Percentiles rank a stretch among this genome's conserved stretches.
These are phyloP conservation scores for Tylochromis polylepis DNA, from an alignment of 2,113 vertebrate genomes.

Conservation along the genomic window DNA sequence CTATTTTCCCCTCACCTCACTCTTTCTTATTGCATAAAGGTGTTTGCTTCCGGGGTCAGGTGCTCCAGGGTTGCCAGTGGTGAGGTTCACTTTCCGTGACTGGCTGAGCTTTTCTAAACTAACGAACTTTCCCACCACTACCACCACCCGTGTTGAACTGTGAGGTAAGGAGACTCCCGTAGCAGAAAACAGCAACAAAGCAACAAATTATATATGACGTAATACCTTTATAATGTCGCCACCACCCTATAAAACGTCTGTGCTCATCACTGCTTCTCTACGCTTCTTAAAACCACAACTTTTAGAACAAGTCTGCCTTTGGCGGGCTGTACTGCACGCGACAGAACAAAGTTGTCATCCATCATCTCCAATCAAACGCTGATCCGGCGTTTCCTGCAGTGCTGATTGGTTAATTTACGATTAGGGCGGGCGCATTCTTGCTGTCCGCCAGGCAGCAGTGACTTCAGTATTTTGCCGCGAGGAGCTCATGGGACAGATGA, in stretches of 20 bases:
- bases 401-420: slow-evolving; percentile 61
- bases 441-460: slow-evolving; percentile 9
- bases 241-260: not conserved
- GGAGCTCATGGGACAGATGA: slow-evolving; percentile 35
- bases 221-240: not conserved
- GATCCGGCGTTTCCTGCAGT: slow-evolving; percentile 32
- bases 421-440: slow-evolving; percentile 22
- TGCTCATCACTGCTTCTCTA: not conserved
- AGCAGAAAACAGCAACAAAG: not conserved
- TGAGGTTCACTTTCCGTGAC: slow-evolving; percentile 31
- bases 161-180: not conserved
- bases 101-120: not conserved
- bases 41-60: slow-evolving; percentile 24
- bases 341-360: not conserved
- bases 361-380: slow-evolving; percentile 50
- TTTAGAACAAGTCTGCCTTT: not conserved
- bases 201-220: not conserved
- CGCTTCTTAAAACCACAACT: not conserved
- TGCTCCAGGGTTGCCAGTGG: slow-evolving; percentile 67
- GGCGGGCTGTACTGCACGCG: not conserved
- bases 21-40: not conserved
- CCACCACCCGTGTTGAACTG: not conserved
- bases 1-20: not conserved
- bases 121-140: not conserved
- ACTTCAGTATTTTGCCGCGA: not conserved